phyloP scores from a whole-genome alignment of 2,797 vertebrate genomes.

The Bufotes viridis region DNA sequence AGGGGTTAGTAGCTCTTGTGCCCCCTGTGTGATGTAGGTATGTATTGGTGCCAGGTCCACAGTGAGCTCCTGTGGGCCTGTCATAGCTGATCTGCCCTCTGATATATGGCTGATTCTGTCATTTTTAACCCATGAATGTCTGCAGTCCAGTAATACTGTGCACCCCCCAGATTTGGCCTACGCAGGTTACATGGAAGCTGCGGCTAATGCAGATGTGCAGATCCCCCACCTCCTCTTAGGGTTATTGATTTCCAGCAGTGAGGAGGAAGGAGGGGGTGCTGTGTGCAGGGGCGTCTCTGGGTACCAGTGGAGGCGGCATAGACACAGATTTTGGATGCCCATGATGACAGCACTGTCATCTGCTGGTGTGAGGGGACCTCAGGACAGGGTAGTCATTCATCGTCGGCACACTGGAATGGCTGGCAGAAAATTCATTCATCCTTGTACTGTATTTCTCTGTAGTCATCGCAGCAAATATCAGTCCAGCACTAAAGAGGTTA shows the following conservation, averaged over 20 bases:
- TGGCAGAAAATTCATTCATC: neutral
- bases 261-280: conserved; percentile 53
- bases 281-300: conserved; percentile 36
- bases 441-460: neutral
- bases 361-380: neutral
- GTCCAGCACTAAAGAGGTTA: conserved; percentile 52
- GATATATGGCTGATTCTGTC: neutral
- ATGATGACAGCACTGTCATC: neutral
- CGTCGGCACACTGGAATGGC: neutral
- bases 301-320: conserved; percentile 19
- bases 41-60: neutral
- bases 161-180: neutral
- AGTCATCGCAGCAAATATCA: neutral
- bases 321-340: neutral
- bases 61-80: neutral
- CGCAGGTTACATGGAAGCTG: conserved; percentile 18
- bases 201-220: conserved; percentile 45
- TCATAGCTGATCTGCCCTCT: neutral
- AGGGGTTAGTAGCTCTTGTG: neutral
- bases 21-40: neutral
- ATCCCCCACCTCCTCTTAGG: neutral
- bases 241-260: conserved; percentile 35
- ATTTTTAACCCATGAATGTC: neutral
- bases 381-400: neutral
- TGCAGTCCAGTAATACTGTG: neutral